These are phyloP conservation scores for Cryptoblepharus egeriae DNA, from an alignment of 2,797 vertebrate species.

Conservation along the genomic window DNA sequence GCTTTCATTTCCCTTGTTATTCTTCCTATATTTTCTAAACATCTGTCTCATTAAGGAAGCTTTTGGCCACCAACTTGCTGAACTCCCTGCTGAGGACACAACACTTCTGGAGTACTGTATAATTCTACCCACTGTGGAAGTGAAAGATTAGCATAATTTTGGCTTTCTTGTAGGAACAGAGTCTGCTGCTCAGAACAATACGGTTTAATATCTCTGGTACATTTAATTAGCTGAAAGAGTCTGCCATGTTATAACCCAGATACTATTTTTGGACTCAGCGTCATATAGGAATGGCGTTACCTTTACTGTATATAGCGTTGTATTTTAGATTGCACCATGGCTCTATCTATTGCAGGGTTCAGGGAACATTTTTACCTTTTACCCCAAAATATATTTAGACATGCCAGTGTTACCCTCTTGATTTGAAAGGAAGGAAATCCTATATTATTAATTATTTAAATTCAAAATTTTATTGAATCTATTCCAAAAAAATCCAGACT, in stretches of 20 bases:
- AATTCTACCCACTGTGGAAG: conserved; percentile 65
- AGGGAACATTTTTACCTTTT: too few relatives aligned
- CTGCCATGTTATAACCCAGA: conserved; percentile 51
- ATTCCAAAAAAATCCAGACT: too few relatives aligned
- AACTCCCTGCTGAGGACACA: conserved; percentile 58
- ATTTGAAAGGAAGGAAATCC: too few relatives aligned
- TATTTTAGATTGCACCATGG: conserved; percentile 24
- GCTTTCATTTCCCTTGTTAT: conserved; percentile 60
- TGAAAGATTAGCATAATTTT: conserved; percentile 71
- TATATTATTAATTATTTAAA: too few relatives aligned
- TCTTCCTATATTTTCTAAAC: conserved; percentile 54
- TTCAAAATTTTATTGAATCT: too few relatives aligned
- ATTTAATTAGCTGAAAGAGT: conserved; percentile 64
- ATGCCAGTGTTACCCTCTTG: too few relatives aligned
- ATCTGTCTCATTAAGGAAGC: conserved; percentile 50
- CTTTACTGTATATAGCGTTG: conserved; percentile 39
- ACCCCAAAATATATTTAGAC: too few relatives aligned
- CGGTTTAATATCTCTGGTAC: conserved; percentile 56
- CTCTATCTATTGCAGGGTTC: background rate
- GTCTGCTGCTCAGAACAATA: conserved; percentile 49
- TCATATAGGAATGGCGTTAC: conserved; percentile 38
- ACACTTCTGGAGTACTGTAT: conserved; percentile 57
- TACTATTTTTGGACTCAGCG: conserved; percentile 56
- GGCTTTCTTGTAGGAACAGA: conserved; percentile 45
- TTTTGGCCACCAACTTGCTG: conserved; percentile 51